Base-by-base conservation (phyloP, 2,888 invertebrate species). In the Nemotelus nigrinus region DNA sequence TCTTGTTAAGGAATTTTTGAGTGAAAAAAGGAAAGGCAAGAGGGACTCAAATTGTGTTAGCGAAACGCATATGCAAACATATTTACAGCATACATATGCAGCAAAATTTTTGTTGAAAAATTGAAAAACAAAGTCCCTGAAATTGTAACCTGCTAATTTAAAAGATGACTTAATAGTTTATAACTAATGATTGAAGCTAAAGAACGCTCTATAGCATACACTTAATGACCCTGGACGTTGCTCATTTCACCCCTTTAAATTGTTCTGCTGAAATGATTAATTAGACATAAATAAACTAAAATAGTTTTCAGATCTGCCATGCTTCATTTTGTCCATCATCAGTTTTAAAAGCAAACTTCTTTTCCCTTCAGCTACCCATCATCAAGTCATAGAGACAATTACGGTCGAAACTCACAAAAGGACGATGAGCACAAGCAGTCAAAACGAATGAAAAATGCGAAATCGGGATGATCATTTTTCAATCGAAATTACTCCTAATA, bases 401-500 rank as follows among this genome's bases (percentile, higher is more conserved):
- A 43, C 43, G 43, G 41, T 10, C 10, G 43, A 63, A 63, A 63
- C 5, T 50, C 41, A 43, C 8, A 39, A 10, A 60, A 6, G 25
- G n/a, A 64, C 64, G 7, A 41, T 43, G 44, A 3, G 39, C 3
- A 68, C 25, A 53, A 65, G 10, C 44, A 39, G 44, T 58, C 57
- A 67, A 47, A 47, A 67, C n/a, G 45, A n/a, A 47, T 50, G 47
- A 47, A 67, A 47, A 67, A 65, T 45, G 10, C 65, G 41, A 25
- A 60, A 60, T 45, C 47, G 44, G 41, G 45, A 65, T 10, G 57
- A 58, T 72, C 71, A 72, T 72, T 72, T 72, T 72, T 72, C 71
- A 72, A 72, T 57, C 58, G 71, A 72, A 72, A 72, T 72, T 72
- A 72, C 71, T 58, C 71, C 7, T 72, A 57, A 72, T 72, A 72